These are phyloP conservation scores for Morone chrysops DNA, from an alignment of 2,113 vertebrate genomes.

Conservation along the genomic window DNA sequence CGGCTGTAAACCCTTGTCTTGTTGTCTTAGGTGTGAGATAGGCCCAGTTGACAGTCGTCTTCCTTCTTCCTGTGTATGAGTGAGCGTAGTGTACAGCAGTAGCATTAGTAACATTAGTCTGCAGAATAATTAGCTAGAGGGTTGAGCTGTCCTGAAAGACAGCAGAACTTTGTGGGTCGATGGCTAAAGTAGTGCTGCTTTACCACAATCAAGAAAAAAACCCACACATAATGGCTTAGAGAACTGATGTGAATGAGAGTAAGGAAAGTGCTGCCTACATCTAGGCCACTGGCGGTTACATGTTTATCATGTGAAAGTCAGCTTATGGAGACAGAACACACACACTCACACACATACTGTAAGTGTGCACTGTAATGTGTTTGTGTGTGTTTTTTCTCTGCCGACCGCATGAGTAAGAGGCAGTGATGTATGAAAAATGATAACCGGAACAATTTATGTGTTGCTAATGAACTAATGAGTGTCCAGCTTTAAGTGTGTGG, in stretches of 20 bases:
- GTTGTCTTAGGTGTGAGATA: neutral
- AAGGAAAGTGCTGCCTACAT: neutral
- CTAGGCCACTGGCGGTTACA: neutral
- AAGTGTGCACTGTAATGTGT: neutral
- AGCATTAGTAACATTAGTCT: neutral
- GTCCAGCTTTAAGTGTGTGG: slow-evolving; percentile 4
- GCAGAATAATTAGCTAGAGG: neutral
- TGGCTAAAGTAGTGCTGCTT: neutral
- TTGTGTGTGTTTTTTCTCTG: neutral
- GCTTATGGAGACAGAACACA: neutral
- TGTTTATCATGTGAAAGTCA: slow-evolving; percentile 27
- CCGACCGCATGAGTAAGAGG: slow-evolving; percentile 24
- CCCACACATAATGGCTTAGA: neutral
- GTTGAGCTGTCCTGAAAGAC: neutral
- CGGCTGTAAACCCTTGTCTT: neutral
- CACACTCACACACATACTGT: neutral
- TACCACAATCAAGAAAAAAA: neutral
- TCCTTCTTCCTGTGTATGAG: neutral
- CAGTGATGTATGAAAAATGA: slow-evolving; percentile 56
- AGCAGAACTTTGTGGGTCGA: neutral
- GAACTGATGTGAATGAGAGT: neutral
- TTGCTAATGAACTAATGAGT: slow-evolving; percentile 51
- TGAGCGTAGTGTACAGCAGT: neutral
- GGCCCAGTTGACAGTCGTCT: neutral
- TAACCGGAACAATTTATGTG: slow-evolving; percentile 46